A percentile compares a stretch with the other conserved stretches of the same genome.
Conservation (phyloP, 2,113 vertebrate species). For the Serinus canaria region DNA sequence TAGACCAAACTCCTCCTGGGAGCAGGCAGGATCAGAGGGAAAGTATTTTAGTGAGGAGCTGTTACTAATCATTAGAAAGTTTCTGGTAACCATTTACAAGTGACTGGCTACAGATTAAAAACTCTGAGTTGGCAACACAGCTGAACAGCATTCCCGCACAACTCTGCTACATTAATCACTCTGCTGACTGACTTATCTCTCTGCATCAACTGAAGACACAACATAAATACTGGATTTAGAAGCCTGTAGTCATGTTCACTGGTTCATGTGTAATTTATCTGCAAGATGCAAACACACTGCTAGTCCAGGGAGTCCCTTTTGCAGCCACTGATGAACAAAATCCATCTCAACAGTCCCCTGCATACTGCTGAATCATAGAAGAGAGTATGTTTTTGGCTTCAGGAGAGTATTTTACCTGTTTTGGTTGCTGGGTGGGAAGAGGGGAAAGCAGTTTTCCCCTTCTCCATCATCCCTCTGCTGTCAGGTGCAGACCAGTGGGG, state of each 20-base stretch:
- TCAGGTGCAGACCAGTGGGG: neutral
- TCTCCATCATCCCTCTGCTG: neutral
- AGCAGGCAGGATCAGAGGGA: neutral
- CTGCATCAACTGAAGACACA: conserved; percentile 32
- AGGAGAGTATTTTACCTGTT: neutral
- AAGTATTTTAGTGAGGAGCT: neutral
- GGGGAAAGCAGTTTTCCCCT: neutral
- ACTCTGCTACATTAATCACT: conserved; percentile 7
- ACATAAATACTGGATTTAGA: conserved; percentile 51
- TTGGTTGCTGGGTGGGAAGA: neutral
- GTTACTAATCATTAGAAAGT: neutral
- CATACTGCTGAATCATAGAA: neutral
- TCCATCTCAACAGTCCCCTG: neutral
- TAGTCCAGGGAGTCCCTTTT: neutral
- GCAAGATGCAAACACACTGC: neutral
- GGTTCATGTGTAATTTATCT: conserved; percentile 9
- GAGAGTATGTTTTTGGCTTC: neutral
- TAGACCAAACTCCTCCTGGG: neutral
- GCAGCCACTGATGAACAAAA: rapidly evolving
- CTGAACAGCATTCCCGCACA: neutral
- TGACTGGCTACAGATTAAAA: neutral
- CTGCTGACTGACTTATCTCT: conserved; percentile 10
- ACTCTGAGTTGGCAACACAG: neutral
- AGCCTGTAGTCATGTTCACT: conserved; percentile 18
- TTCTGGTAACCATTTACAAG: neutral